Conservation (phyloP, 2,797 vertebrate genomes). For the Erpetoichthys calabaricus region DNA sequence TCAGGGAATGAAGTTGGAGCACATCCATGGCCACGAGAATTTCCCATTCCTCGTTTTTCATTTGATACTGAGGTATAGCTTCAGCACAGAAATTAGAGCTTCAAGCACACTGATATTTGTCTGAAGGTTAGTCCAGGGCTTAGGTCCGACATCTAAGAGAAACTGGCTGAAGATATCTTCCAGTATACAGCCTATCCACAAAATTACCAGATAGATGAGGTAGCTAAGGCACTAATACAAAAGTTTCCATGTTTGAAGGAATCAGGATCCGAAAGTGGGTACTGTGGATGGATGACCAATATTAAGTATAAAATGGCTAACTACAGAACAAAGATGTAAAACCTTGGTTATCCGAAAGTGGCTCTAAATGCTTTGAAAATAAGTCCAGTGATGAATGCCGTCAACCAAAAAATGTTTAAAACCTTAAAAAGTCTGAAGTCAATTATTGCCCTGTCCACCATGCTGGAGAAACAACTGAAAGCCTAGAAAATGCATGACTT, state of each 20-base stretch:
- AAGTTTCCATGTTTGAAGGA: slow-evolving; percentile 6
- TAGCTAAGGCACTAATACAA: slow-evolving; percentile 4
- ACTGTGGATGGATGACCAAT: not conserved
- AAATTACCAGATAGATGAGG: slow-evolving; percentile 4
- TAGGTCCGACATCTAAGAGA: slow-evolving; percentile 15
- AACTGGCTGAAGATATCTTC: slow-evolving; percentile 9
- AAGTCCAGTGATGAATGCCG: slow-evolving; percentile 10
- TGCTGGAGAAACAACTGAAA: slow-evolving; percentile 13
- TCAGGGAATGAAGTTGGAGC: slow-evolving; percentile 16
- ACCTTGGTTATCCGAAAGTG: slow-evolving; percentile 9
- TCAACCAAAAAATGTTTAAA: slow-evolving; percentile 15
- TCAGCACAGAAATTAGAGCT: slow-evolving; percentile 13
- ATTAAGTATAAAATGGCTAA: slow-evolving; percentile 16
- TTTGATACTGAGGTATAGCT: slow-evolving; percentile 15
- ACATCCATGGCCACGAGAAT: slow-evolving; percentile 14
- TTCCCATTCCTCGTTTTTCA: slow-evolving; percentile 13
- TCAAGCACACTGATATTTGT: slow-evolving; percentile 9
- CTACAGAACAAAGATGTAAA: slow-evolving; percentile 12
- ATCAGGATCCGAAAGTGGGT: not conserved
- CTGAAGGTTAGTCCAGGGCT: slow-evolving; percentile 13
- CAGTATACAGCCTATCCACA: slow-evolving; percentile 15
- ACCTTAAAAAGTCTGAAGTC: slow-evolving; percentile 14
- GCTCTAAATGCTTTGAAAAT: slow-evolving; percentile 12
- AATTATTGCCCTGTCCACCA: slow-evolving; percentile 12
- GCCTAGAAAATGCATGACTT: slow-evolving; percentile 13